phyloP scores from a whole-genome alignment of 2,888 invertebrate species.

The Melinaea marsaeus region DNA sequence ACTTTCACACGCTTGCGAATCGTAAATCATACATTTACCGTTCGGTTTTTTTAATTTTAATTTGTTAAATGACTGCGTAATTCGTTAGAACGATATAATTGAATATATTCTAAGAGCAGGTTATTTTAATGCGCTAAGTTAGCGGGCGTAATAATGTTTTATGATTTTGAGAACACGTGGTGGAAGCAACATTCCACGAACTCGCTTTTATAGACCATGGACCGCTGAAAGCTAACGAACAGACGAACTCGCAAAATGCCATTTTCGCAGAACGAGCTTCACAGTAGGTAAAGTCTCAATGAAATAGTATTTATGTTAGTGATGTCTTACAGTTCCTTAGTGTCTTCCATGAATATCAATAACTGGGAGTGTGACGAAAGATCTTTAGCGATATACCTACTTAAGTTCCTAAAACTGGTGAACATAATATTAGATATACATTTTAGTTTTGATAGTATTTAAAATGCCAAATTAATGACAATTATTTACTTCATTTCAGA shows the following conservation, averaged over 20 bases:
- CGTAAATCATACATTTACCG: constrained; percentile 8
- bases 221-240: constrained; percentile 69
- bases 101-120: constrained; percentile 9
- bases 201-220: constrained; percentile 68
- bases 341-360: constrained; percentile 16
- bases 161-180: constrained; percentile 58
- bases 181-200: constrained; percentile 63
- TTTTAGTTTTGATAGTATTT: too few species aligned
- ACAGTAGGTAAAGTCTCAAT: constrained; percentile 31
- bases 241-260: constrained; percentile 49
- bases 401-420: constrained; percentile 5
- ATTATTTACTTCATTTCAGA: constrained; percentile 63
- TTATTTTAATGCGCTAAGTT: constrained; percentile 21
- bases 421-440: neutral
- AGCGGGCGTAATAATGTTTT: constrained; percentile 44
- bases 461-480: too few species aligned
- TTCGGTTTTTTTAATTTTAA: constrained; percentile 1
- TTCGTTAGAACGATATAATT: constrained; percentile 7
- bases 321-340: constrained; percentile 33
- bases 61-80: constrained; percentile 10
- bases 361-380: neutral
- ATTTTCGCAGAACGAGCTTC: constrained; percentile 38
- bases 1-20: constrained; percentile 14
- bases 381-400: constrained; percentile 12
- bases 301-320: constrained; percentile 32